Base-by-base conservation (phyloP, 2,888 invertebrate genomes). In the Lingula anatina region DNA sequence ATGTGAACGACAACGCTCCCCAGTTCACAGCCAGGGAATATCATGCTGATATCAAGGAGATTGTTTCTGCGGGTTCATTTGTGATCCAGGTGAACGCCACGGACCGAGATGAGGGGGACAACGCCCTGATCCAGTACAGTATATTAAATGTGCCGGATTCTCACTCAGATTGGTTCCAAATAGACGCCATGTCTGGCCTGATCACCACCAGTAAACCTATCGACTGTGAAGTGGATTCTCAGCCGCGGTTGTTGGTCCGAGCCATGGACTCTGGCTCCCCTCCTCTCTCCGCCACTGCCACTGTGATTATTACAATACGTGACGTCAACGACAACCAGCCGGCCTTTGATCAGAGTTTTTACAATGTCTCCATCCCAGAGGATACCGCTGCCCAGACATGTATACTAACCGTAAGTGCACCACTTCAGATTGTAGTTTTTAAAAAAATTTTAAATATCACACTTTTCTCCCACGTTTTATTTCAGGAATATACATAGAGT, bases 281-380 rank as follows among this genome's bases (percentile, higher is more conserved):
- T 26, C 86, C 90, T 7, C 81, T 90, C 59, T 65, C 70, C 20
- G 87, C 92, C 1, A 88, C 87, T 53, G 88, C 91, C 36, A 88
- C 87, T 47, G 87, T 97, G 42, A 80, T 87, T 57, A 88, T 95
- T 59, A 90, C 89, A 62, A 89, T 96, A 64, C 85, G 90, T 75
- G 94, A 95, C 79, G 89, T 94, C 64, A 95, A 95, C 77, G 94
- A 96, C 80, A 94, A 96, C 78, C 75, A 95, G 75, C 96, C 96
- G 49, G 88, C 92, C 69, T 97, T 97, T 82, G 93, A 94, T 78
- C 91, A 90, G 79, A 92, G 90, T 68, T 67, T 93, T 78, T 97
- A 97, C 83, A 93, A 94, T 78, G 89, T 89, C 52, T 87, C 89
- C 44, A 87, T 97, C 42, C 82, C 86, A 5, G 97, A 97, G 82